phyloP scores from a whole-genome alignment of 2,797 vertebrate species.

The Squalus acanthias region DNA sequence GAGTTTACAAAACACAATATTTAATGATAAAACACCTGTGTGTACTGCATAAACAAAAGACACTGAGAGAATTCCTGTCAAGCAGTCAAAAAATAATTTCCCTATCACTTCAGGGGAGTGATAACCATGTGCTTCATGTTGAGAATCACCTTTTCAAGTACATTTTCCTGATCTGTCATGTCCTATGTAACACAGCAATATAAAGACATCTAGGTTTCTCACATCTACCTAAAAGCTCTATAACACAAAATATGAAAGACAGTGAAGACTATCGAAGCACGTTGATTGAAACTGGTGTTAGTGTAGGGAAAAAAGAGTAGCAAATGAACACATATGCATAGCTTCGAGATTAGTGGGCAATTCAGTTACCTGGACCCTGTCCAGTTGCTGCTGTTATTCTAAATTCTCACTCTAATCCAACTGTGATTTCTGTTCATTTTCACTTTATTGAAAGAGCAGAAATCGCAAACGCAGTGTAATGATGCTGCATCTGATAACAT shows the following conservation, averaged over 20 bases:
- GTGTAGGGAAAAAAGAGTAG: not conserved
- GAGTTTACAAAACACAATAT: not conserved
- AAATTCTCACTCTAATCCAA: not conserved
- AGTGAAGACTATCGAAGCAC: not conserved
- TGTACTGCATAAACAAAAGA: too few relatives aligned
- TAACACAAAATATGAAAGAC: not conserved
- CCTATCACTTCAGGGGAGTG: not conserved
- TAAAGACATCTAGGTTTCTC: not conserved
- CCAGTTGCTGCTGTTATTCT: not conserved
- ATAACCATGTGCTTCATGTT: not conserved
- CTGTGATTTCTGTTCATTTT: constrained; percentile 28
- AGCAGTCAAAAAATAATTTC: not conserved
- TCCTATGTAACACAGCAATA: not conserved
- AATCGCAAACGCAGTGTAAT: not conserved
- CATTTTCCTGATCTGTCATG: not conserved
- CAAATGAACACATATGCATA: not conserved
- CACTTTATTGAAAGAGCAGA: not conserved
- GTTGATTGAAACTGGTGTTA: not conserved
- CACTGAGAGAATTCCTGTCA: not conserved
- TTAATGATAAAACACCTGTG: not conserved
- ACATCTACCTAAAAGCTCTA: not conserved
- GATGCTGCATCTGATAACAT: constrained; percentile 34
- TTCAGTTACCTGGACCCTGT: not conserved
- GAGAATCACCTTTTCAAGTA: constrained; percentile 8
- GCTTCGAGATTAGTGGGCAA: not conserved